Base-by-base conservation (phyloP, 2,888 invertebrate genomes). In the Liodrosophila aerea region DNA sequence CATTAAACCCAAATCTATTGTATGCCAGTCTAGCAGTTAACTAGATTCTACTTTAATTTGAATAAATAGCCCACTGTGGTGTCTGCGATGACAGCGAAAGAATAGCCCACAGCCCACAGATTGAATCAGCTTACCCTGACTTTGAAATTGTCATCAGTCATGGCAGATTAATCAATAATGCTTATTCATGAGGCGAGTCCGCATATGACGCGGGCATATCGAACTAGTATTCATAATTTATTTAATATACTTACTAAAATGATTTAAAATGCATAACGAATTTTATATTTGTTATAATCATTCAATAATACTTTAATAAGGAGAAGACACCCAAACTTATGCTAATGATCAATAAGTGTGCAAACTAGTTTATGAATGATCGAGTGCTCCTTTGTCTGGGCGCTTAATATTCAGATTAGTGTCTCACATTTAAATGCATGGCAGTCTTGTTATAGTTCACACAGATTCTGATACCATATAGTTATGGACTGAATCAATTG, bases 281-380 rank as follows among this genome's bases (percentile, higher is more conserved):
- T 40, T 29, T 30, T 16, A 36, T 40, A 51, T 61, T 36, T 27
- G 43, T 44, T 41, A 45, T 40, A 30, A 18, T 34, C 50, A 51
- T 50, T 65, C 40, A 49, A 41, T 41, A 60, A 36, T 31, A 33
- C 46, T 39, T 16, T 13, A 37, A 18, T 44, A 45, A 45, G 30
- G 37, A 12, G 34, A 44, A 12, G 39, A 22, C 5, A 22, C 22
- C 22, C 22, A 22, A 39, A 51, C 13, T 52, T 68, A 64, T 68
- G 50, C 41, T 40, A 64, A 52, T 61, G 9, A 43, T 41, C 33
- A 8, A 36, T 51, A 58, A 49, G 30, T 50, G 15, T 11, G 5
- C 31, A 70, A 70, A 65, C 71, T 40, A 50, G 70, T 70, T 70
- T 70, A 41, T 49, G 7, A 54, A 65, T 59, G 60, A 70, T 57